Evolutionary conservation across 1,140 invertebrate genomes (phyloP).

Genomic region (Ctenoplectra terminalis): DNA sequence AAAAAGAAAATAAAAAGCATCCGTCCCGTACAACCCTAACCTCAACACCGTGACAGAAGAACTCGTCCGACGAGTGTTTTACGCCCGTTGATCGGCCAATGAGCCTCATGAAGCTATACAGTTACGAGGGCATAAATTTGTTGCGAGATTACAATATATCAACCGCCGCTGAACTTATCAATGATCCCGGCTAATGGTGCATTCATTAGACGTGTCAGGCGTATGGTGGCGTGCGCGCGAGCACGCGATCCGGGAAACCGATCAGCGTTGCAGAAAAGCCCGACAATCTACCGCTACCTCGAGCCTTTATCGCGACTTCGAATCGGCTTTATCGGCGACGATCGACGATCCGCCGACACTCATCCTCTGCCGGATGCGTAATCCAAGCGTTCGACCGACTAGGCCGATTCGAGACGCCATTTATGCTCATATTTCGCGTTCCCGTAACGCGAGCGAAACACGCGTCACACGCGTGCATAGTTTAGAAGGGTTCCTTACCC

Average conservation of each 20-base stretch:
- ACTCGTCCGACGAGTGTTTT: slow-evolving; percentile 4
- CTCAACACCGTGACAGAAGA: background rate
- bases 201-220: slow-evolving; percentile 6
- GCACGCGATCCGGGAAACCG: slow-evolving; percentile 16
- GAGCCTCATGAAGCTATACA: slow-evolving; percentile 10
- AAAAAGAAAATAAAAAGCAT: too few relatives aligned
- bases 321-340: slow-evolving; percentile 28
- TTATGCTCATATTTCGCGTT: slow-evolving; percentile 5
- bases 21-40: too few relatives aligned
- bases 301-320: slow-evolving; percentile 1
- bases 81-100: background rate
- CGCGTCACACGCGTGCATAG: background rate
- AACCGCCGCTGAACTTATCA: slow-evolving; percentile 38
- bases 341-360: slow-evolving; percentile 18
- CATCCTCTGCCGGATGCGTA: slow-evolving; percentile 9
- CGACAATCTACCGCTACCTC: background rate
- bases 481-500: too few relatives aligned
- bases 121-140: slow-evolving; percentile 39
- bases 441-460: background rate
- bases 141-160: slow-evolving; percentile 30
- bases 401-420: slow-evolving; percentile 25
- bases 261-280: background rate
- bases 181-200: slow-evolving; percentile 33
- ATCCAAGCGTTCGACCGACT: slow-evolving; percentile 12
- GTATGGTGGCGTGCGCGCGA: background rate